Conservation (phyloP, 2,797 vertebrate species). For the Pempheris klunzingeri region DNA sequence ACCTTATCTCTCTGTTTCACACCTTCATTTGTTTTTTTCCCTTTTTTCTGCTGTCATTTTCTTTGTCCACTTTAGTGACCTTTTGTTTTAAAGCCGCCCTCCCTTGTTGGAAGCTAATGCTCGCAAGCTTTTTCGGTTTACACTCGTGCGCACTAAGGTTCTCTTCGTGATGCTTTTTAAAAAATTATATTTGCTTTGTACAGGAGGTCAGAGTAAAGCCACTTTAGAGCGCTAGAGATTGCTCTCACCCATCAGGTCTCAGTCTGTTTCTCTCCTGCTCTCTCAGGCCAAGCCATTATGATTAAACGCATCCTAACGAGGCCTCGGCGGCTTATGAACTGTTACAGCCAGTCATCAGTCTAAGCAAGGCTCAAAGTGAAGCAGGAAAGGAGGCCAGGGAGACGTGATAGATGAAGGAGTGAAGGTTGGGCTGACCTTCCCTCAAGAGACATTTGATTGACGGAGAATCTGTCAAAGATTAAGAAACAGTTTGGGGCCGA, state of each 20-base stretch:
- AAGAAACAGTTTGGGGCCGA: constrained; percentile 38
- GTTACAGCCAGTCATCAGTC: constrained; percentile 29
- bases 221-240: background rate
- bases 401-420: constrained; percentile 41
- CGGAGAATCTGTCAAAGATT: constrained; percentile 50
- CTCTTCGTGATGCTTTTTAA: background rate
- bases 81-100: background rate
- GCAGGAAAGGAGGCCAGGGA: constrained; percentile 11
- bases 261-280: constrained; percentile 6
- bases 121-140: background rate
- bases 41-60: constrained; percentile 30
- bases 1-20: constrained; percentile 52
- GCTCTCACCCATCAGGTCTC: constrained; percentile 11
- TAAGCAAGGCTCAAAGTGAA: constrained; percentile 25
- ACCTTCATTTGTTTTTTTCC: constrained; percentile 33
- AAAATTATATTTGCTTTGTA: background rate
- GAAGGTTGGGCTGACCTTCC: constrained; percentile 69
- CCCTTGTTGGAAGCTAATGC: background rate
- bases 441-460: constrained; percentile 51
- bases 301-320: constrained; percentile 37
- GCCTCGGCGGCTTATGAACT: constrained; percentile 35
- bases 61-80: constrained; percentile 34
- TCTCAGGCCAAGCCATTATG: constrained; percentile 26
- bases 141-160: background rate
- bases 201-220: constrained; percentile 2